phyloP scores from a whole-genome alignment of 1,140 invertebrate genomes.

The Hyles euphorbiae region DNA sequence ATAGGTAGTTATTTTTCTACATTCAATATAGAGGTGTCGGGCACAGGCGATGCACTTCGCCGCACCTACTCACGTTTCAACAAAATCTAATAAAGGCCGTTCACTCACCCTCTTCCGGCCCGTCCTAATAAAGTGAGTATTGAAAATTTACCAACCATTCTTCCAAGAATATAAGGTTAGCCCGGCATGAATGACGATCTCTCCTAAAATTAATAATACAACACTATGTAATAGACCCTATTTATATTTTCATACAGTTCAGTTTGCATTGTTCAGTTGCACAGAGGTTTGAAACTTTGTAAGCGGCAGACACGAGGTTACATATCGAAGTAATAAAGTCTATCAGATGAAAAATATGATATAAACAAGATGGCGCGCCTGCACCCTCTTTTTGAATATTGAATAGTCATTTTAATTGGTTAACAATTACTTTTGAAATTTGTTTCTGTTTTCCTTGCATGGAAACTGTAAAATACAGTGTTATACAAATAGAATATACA shows the following conservation, averaged over 20 bases:
- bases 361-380: constrained; percentile 33
- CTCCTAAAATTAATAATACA: constrained; percentile 30
- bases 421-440: background rate
- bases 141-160: constrained; percentile 77
- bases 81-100: constrained; percentile 74
- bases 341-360: constrained; percentile 50
- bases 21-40: constrained; percentile 54
- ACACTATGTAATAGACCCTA: constrained; percentile 32
- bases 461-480: no score
- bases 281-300: constrained; percentile 39
- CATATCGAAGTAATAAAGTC: constrained; percentile 50
- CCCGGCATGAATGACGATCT: constrained; percentile 52
- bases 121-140: constrained; percentile 76
- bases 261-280: constrained; percentile 10
- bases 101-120: constrained; percentile 59
- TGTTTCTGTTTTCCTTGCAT: background rate
- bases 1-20: constrained; percentile 6
- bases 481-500: no score
- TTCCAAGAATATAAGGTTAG: constrained; percentile 73
- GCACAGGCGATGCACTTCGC: constrained; percentile 53
- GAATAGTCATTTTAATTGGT: background rate
- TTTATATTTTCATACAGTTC: constrained; percentile 16
- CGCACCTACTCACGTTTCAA: constrained; percentile 60
- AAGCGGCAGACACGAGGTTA: constrained; percentile 37
- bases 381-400: background rate